Evolutionary conservation across 2,113 vertebrate genomes (phyloP).

Genomic region (Sinocyclocheilus maitianheensis): DNA sequence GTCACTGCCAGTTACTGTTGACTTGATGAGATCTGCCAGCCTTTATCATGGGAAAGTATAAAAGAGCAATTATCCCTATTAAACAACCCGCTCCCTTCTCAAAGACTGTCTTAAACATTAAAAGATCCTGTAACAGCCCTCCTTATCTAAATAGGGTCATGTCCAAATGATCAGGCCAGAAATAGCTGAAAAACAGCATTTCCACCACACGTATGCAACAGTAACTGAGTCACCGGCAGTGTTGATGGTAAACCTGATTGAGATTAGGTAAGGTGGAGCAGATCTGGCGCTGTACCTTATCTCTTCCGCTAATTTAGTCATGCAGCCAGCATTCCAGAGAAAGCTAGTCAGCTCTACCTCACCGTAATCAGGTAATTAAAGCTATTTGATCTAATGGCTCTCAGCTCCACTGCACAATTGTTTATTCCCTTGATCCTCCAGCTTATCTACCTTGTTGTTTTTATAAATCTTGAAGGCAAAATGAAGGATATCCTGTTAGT

Average conservation of each 20-base stretch:
- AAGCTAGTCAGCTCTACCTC: constrained; percentile 85
- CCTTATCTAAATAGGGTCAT: constrained; percentile 21
- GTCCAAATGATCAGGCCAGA: not conserved
- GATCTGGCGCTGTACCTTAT: constrained; percentile 94
- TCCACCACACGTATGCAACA: constrained; percentile 86
- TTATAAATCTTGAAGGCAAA: constrained; percentile 35
- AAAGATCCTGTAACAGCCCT: constrained; percentile 5
- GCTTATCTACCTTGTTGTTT: constrained; percentile 60
- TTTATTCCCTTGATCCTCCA: constrained; percentile 77
- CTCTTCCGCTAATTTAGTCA: constrained; percentile 92
- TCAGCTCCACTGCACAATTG: constrained; percentile 88
- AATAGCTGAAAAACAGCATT: not conserved
- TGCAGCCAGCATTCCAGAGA: constrained; percentile 92
- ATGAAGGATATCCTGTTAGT: constrained; percentile 30
- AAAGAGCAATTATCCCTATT: constrained; percentile 22
- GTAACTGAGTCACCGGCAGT: constrained; percentile 88
- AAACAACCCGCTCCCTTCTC: constrained; percentile 25
- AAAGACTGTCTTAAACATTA: constrained; percentile 3
- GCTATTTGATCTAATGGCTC: constrained; percentile 95
- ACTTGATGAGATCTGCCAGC: not conserved
- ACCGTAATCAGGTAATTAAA: constrained; percentile 94
- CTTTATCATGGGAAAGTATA: constrained; percentile 29
- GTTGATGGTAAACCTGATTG: constrained; percentile 91
- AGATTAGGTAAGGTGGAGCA: constrained; percentile 94
- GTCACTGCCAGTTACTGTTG: not conserved